phyloP scores from a whole-genome alignment of 2,113 vertebrate species.

The Cyprichromis sp. region DNA sequence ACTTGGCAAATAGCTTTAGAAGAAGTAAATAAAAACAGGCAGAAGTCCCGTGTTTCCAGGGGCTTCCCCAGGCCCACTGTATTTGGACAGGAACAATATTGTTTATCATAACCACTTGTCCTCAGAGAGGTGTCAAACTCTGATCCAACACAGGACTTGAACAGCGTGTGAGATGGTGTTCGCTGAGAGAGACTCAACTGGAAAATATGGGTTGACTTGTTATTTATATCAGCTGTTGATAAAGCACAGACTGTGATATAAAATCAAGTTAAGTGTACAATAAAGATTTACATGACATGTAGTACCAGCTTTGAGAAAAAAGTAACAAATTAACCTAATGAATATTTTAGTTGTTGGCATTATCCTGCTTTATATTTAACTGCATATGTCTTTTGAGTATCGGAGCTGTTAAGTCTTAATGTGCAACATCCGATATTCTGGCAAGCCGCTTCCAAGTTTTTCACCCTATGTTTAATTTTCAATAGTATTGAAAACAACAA shows the following conservation, averaged over 20 bases:
- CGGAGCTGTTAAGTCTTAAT: background rate
- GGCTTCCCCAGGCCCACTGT: background rate
- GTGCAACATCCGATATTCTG: background rate
- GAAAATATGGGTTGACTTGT: constrained; percentile 20
- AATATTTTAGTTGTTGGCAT: background rate
- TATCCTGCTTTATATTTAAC: background rate
- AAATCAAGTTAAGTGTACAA: background rate
- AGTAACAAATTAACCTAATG: background rate
- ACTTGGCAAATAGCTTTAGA: background rate
- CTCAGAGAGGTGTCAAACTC: background rate
- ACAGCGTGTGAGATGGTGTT: background rate
- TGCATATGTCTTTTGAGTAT: background rate
- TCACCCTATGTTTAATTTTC: background rate
- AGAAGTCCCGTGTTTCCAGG: background rate
- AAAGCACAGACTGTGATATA: background rate
- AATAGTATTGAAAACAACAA: background rate
- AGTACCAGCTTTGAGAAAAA: background rate
- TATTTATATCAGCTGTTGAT: background rate
- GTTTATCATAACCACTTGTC: constrained; percentile 27
- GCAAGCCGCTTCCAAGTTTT: background rate
- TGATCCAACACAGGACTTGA: constrained; percentile 33
- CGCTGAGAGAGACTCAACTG: background rate
- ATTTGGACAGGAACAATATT: constrained; percentile 44
- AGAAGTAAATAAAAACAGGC: background rate
- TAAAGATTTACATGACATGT: background rate